These are phyloP conservation scores for Anolis sagrei DNA, from an alignment of 2,113 vertebrate species.

Conservation along the genomic window DNA sequence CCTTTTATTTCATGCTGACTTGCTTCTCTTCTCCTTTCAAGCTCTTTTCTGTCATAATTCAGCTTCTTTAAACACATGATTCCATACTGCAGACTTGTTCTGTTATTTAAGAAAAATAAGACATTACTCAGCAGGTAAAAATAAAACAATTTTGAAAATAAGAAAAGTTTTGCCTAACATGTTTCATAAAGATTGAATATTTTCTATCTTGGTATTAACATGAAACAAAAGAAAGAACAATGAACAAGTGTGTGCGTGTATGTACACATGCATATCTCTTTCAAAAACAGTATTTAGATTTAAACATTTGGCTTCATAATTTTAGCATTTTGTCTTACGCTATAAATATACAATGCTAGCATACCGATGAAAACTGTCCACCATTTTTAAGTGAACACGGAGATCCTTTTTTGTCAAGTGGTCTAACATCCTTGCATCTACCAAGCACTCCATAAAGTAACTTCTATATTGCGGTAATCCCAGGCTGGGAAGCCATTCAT, in stretches of 20 bases:
- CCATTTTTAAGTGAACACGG: conserved; percentile 98
- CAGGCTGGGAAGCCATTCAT: conserved; percentile 98
- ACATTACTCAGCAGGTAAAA: conserved; percentile 43
- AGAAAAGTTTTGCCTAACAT: conserved; percentile 36
- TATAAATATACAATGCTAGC: conserved; percentile 29
- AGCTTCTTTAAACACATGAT: conserved; percentile 99
- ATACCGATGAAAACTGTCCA: conserved; percentile 99
- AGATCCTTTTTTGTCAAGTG: conserved; percentile 99
- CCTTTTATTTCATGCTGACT: conserved; percentile 99
- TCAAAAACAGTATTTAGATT: neutral
- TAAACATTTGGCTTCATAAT: neutral
- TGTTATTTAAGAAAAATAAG: conserved; percentile 73
- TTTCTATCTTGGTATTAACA: neutral
- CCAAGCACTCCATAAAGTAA: conserved; percentile 99
- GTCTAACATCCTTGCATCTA: conserved; percentile 98
- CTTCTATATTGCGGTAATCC: conserved; percentile 98
- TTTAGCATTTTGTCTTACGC: neutral
- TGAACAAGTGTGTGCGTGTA: neutral
- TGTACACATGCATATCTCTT: no score
- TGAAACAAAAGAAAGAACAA: neutral
- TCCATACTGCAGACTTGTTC: conserved; percentile 99
- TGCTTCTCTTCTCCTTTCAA: conserved; percentile 94
- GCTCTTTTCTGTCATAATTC: conserved; percentile 98
- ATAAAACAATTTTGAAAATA: conserved; percentile 45
- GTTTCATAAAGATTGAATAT: conserved; percentile 19